phyloP scores from a whole-genome alignment of 2,888 invertebrate species.

The Bugula neritina region DNA sequence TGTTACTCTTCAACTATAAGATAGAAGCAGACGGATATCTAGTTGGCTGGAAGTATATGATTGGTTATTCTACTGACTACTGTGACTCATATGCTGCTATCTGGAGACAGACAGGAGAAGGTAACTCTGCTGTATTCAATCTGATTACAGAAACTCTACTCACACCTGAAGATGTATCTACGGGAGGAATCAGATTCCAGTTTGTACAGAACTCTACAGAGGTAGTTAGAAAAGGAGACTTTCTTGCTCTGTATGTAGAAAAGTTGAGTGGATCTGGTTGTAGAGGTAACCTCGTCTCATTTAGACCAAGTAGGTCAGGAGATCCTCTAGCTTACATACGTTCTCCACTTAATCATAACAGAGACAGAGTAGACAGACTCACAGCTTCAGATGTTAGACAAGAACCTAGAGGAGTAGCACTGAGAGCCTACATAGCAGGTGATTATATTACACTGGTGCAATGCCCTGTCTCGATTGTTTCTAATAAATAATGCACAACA shows the following conservation, averaged over 20 bases:
- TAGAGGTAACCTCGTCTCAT: not conserved
- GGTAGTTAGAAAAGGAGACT: not conserved
- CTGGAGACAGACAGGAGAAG: slow-evolving; percentile 1
- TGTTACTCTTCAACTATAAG: not conserved
- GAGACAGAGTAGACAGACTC: not conserved
- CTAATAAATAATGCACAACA: too few relatives aligned
- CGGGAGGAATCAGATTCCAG: not conserved
- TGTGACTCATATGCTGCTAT: not conserved
- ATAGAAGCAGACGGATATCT: not conserved
- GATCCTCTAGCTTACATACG: not conserved
- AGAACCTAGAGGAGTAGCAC: not conserved
- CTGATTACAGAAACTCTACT: not conserved
- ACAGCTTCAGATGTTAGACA: not conserved
- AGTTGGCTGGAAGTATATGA: not conserved
- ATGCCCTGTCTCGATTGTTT: too few relatives aligned
- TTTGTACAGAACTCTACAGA: slow-evolving; percentile 1
- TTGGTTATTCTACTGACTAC: not conserved
- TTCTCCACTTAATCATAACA: not conserved
- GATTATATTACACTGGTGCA: too few relatives aligned
- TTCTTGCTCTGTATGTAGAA: not conserved
- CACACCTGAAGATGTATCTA: not conserved
- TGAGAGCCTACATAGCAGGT: not conserved
- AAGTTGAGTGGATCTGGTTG: not conserved
- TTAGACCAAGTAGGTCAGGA: not conserved
- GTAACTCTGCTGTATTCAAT: not conserved